These are phyloP conservation scores for Myiopsitta monachus DNA, from an alignment of 2,113 vertebrate genomes.

Conservation along the genomic window DNA sequence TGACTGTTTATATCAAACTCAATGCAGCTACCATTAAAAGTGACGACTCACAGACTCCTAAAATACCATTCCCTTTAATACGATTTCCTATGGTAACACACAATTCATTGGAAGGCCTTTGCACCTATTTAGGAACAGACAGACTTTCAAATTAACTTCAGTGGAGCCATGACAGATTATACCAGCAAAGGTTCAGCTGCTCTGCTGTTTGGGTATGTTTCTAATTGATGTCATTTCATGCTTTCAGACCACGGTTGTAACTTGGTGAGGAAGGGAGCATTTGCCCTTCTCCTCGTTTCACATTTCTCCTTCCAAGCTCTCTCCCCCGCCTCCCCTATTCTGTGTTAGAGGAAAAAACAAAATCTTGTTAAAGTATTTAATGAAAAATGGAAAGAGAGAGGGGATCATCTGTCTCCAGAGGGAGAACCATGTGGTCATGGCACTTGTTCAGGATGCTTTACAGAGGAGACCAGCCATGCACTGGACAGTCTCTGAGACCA, in stretches of 20 bases:
- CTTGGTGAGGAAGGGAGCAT: neutral
- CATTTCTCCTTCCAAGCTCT: neutral
- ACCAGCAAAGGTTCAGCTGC: neutral
- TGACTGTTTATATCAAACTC: neutral
- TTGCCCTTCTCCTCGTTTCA: neutral
- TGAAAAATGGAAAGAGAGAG: neutral
- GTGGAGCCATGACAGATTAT: conserved; percentile 40
- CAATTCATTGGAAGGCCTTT: conserved; percentile 20
- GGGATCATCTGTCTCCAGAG: neutral
- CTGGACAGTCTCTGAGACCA: neutral
- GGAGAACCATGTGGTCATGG: neutral
- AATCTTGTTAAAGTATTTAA: neutral
- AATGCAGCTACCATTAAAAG: neutral
- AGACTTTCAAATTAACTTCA: conserved; percentile 31
- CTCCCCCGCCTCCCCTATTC: accelerated
- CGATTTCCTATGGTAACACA: conserved; percentile 32
- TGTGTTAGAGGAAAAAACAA: neutral
- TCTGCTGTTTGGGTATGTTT: neutral
- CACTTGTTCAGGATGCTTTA: neutral
- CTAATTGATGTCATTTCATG: conserved; percentile 46
- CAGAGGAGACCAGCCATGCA: neutral
- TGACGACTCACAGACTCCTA: conserved; percentile 1
- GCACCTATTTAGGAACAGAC: conserved; percentile 40
- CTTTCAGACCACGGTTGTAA: neutral
- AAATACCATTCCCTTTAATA: conserved; percentile 5